These are phyloP conservation scores for Tetrax tetrax DNA, from an alignment of 2,113 vertebrate genomes.

Conservation along the genomic window DNA sequence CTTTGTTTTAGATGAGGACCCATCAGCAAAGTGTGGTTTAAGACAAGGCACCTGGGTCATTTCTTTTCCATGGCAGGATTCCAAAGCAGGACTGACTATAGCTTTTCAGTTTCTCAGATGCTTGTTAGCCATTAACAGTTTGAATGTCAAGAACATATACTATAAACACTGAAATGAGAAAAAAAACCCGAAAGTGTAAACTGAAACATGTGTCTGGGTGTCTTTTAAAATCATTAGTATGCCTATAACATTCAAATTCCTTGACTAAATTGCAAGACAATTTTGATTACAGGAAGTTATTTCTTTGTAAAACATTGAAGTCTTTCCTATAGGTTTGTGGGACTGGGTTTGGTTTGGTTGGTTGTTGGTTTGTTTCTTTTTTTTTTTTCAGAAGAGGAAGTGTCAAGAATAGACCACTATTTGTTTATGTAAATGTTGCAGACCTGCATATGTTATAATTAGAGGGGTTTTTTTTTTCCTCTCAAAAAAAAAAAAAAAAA, in stretches of 20 bases:
- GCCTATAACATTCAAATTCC: conserved; percentile 36
- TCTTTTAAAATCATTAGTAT: conserved; percentile 52
- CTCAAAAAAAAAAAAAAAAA: background rate
- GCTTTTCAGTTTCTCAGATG: background rate
- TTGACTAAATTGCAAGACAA: conserved; percentile 49
- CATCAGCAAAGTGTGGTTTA: background rate
- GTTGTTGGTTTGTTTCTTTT: background rate
- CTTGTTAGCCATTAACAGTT: background rate
- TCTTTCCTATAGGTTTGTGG: background rate
- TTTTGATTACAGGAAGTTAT: conserved; percentile 57
- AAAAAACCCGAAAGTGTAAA: background rate
- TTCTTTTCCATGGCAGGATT: background rate
- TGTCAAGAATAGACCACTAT: conserved; percentile 39
- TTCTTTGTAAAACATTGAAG: conserved; percentile 43
- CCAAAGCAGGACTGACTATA: background rate
- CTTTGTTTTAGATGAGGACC: background rate
- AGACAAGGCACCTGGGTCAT: background rate
- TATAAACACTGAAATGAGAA: background rate
- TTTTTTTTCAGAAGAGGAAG: conserved; percentile 13
- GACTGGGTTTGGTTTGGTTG: background rate
- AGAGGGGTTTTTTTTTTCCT: background rate
- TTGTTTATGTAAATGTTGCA: conserved; percentile 37
- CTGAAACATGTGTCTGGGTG: background rate
- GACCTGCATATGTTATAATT: conserved; percentile 27
- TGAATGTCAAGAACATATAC: background rate